Evolutionary conservation across 2,888 invertebrate species (phyloP).

Genomic region (Cryptocephalus moraei): DNA sequence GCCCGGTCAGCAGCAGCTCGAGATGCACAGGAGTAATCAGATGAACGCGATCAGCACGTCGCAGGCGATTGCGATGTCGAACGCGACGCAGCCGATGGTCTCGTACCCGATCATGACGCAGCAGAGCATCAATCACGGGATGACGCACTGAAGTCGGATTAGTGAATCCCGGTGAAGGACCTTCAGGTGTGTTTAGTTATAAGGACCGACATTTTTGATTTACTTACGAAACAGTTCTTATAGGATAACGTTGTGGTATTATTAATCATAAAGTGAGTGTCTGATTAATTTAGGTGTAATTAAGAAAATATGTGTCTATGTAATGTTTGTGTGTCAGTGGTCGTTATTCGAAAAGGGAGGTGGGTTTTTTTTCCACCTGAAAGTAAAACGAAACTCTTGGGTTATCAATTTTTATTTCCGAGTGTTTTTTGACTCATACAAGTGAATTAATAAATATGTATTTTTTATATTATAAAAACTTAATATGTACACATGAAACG

Average conservation of each 20-base stretch:
- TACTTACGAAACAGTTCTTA: too few species aligned
- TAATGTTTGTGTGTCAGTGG: too few species aligned
- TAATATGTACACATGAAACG: slow-evolving; percentile 38
- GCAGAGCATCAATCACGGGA: slow-evolving; percentile 40
- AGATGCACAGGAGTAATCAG: slow-evolving; percentile 31
- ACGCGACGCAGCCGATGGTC: slow-evolving; percentile 50
- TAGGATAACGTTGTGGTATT: too few species aligned
- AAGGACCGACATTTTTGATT: too few species aligned
- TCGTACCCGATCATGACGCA: slow-evolving; percentile 60
- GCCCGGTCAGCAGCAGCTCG: slow-evolving; percentile 25
- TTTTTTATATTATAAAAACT: slow-evolving; percentile 38
- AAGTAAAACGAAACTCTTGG: slow-evolving; percentile 13
- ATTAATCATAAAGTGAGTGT: too few species aligned
- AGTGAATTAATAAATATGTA: slow-evolving; percentile 36
- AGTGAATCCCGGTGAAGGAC: not conserved
- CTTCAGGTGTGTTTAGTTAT: too few species aligned
- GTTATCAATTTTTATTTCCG: slow-evolving; percentile 32
- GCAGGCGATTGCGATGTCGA: slow-evolving; percentile 48
- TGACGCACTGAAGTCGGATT: slow-evolving; percentile 20
- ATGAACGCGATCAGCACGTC: slow-evolving; percentile 40
- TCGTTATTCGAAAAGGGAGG: too few species aligned
- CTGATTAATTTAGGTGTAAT: too few species aligned
- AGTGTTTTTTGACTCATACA: slow-evolving; percentile 24
- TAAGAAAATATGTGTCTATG: too few species aligned
- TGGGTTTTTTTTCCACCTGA: too few species aligned